A percentile compares a stretch with the other conserved stretches of the same genome.
phyloP scores from a whole-genome alignment of 2,888 invertebrate species.

The Apomyelois bistriatella region DNA sequence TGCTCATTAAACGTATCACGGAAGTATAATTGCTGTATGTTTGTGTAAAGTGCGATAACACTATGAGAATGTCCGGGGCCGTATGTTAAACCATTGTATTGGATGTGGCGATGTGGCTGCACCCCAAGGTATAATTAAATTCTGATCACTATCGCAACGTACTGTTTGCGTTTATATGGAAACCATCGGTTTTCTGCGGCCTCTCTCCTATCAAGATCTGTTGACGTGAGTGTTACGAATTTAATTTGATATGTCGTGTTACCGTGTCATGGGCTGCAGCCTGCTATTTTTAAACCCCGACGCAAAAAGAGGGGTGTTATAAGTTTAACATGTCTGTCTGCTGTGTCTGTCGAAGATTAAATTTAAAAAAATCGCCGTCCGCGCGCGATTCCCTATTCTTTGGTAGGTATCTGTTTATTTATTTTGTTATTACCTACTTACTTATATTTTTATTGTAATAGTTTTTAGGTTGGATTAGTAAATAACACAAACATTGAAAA shows the following conservation, averaged over 20 bases:
- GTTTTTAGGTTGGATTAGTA: too few species aligned
- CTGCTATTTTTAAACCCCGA: too few species aligned
- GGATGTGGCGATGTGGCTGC: constrained; percentile 1
- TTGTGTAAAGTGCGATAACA: not conserved
- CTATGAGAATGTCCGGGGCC: not conserved
- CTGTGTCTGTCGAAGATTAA: too few species aligned
- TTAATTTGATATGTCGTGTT: not conserved
- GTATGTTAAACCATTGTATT: constrained; percentile 16
- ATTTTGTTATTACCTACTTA: too few species aligned
- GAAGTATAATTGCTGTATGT: not conserved
- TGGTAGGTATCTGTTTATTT: too few species aligned
- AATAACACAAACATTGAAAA: too few species aligned
- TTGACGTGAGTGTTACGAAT: not conserved
- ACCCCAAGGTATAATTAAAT: constrained; percentile 43
- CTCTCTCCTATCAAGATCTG: constrained; percentile 7
- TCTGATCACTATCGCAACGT: constrained; percentile 42
- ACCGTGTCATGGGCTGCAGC: too few species aligned
- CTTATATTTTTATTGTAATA: too few species aligned
- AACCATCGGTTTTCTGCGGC: constrained; percentile 26
- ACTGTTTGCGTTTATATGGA: constrained; percentile 29
- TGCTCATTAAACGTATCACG: not conserved
- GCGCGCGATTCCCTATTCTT: too few species aligned
- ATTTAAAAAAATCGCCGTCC: too few species aligned
- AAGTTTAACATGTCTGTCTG: too few species aligned
- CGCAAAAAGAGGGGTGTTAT: too few species aligned